Base-by-base conservation (phyloP, 2,113 vertebrate species). In the Origma solitaria region DNA sequence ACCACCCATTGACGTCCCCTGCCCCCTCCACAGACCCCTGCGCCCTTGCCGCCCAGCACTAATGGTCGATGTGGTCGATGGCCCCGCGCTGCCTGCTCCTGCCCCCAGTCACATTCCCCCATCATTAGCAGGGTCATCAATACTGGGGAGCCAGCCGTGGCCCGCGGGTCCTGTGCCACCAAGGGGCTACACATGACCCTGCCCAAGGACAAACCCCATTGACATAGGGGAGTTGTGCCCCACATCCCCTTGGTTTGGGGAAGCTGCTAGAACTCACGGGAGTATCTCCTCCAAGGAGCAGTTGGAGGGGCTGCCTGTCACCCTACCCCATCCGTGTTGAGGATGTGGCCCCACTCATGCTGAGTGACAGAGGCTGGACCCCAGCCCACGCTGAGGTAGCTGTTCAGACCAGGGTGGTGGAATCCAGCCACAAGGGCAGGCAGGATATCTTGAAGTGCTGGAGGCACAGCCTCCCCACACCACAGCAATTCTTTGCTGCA, bases 11-110 rank as follows among this genome's bases (percentile, higher is more conserved):
- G 49, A 83, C 3, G 2, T 69, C 71, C 78, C 83, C 86, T 86
- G 77, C 76, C 86, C 89, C 91, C 92, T 73, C 54, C 9, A 2
- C 10, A 0, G 86, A 64, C 62, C 86, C 75, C 31, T 7, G 1
- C 2, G 37, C 94, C 82, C 91, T 94, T 89, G 79, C 58, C 20
- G 65, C 69, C 6, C 21, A 51, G 88, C 40, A 0, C 31, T 40
- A 77, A 42, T 0, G 6, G 70, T 97, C 96, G 31, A 97, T 97
- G 45, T 3, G 4, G 69, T 97, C 94, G 82, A 96, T 96, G 86
- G 53, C 19, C 60, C 44, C 0, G 11, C 22, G 1, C 76, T 9
- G 89, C 94, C 44, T 86, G 90, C 90, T 38, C 64, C 88, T 70
- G 86, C 88, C 88, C 83, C 54, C 31, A 8, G 85, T 58, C 82